Evolutionary conservation across 1,140 invertebrate species (phyloP), one percentile per base, ranked within the genome.

Genomic region (Drosophila tani): DNA sequence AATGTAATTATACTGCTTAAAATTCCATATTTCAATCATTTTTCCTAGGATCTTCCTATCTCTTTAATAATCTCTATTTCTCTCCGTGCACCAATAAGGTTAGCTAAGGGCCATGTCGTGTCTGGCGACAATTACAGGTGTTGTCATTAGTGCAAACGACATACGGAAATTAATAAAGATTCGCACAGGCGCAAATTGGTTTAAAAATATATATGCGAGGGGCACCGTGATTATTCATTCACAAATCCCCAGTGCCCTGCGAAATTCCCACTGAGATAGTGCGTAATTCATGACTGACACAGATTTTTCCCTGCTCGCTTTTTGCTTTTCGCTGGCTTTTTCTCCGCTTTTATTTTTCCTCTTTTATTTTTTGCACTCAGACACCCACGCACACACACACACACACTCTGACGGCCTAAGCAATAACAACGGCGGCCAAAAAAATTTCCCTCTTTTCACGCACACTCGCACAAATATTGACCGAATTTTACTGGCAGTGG

Each of bases 201-300:
- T 73, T 73, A 51, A 73, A 59, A 41, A 57, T 15, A 38, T 43
- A n/a, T 47, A 21, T 35, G 45, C 50, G 14, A 15, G 17, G 12
- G 17, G 12, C 35, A 43, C 12, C 32, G 17, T 49, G 29, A 60
- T 50, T 51, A 73, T 45, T 74, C 70, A 74, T 74, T 74, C 70
- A 74, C 38, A 60, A 60, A 45, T 51, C 70, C 70, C 68, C 14
- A 73, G 68, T 11, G 46, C 15, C 38, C 24, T 21, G 32, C n/a
- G 5, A 60, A 71, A 73, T 50, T 57, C 67, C 67, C 69, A 24
- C 19, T 47, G 35, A 63, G 77, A 46, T 73, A 75, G 66, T 69
- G 64, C 82, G 81, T 80, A 81, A 81, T 81, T 88, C 71, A 73
- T 77, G 64, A 73, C 69, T 74, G 80, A 81, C 74, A 84, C 69